A percentile compares a stretch with the other conserved stretches of the same genome.
Conservation (phyloP, 1,140 invertebrate species). For the Diuraphis noxia region DNA sequence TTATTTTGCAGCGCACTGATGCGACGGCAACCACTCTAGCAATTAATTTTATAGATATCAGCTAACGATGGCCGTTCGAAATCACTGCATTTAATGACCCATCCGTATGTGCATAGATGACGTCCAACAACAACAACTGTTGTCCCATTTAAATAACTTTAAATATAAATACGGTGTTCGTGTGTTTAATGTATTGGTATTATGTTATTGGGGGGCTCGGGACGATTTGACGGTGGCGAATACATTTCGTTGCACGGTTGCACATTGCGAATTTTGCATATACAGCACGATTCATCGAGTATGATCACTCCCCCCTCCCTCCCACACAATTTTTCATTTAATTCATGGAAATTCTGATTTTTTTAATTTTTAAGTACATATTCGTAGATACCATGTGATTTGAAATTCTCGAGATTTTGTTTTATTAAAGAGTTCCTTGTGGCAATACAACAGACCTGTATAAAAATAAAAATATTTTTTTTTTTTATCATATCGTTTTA, state of each 20-base stretch:
- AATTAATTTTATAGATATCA: too few relatives aligned
- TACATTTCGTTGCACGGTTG: background rate
- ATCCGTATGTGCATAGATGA: background rate
- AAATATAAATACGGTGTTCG: background rate
- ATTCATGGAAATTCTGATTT: too few relatives aligned
- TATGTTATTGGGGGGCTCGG: background rate
- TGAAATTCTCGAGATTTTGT: too few relatives aligned
- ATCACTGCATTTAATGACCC: background rate
- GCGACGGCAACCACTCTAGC: too few relatives aligned
- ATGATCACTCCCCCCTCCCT: too few relatives aligned
- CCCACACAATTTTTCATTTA: too few relatives aligned
- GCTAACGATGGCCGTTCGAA: background rate
- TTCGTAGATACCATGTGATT: too few relatives aligned
- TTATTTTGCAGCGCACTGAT: background rate
- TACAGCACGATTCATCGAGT: too few relatives aligned
- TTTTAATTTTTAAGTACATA: too few relatives aligned
- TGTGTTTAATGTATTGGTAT: background rate
- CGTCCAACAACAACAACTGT: background rate
- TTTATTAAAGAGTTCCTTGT: too few relatives aligned
- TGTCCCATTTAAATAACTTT: background rate
- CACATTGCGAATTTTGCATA: background rate
- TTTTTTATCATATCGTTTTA: background rate
- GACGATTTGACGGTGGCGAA: background rate
- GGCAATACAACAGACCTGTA: too few relatives aligned
- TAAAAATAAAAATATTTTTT: too few relatives aligned